These are phyloP conservation scores for Felis chaus DNA, from an alignment of 2,113 vertebrate species.

Conservation along the genomic window DNA sequence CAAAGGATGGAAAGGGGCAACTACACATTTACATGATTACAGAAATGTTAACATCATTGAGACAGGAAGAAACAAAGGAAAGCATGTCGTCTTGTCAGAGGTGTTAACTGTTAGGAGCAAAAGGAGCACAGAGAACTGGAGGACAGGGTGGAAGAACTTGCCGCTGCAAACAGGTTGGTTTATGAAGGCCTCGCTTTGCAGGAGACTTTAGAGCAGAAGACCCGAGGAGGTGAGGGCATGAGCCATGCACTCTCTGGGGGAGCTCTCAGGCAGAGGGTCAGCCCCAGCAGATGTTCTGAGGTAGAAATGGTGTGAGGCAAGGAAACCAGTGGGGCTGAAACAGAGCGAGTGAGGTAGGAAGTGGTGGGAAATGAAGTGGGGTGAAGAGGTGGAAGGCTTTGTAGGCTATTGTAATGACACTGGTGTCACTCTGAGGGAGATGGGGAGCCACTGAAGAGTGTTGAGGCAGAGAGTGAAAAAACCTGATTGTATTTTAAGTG, in stretches of 20 bases:
- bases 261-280: not conserved
- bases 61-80: not conserved
- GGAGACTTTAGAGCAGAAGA: not conserved
- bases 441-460: not conserved
- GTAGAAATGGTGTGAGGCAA: not conserved
- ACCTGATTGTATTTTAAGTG: not conserved
- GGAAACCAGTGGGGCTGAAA: not conserved
- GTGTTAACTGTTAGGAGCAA: not conserved
- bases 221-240: not conserved
- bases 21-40: not conserved
- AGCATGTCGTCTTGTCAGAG: not conserved
- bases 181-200: not conserved
- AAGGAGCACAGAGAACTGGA: not conserved
- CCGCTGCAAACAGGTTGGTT: not conserved
- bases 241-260: fast-evolving
- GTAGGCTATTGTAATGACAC: not conserved
- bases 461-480: not conserved
- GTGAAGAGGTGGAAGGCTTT: not conserved
- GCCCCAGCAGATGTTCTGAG: not conserved
- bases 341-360: not conserved
- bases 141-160: not conserved
- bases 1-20: not conserved
- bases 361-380: too few species aligned
- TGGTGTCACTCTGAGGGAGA: not conserved
- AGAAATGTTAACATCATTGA: not conserved